A percentile compares a stretch with the other conserved stretches of the same genome.
Evolutionary conservation across 1,140 invertebrate species (phyloP).

Genomic region (Tetranychus urticae): DNA sequence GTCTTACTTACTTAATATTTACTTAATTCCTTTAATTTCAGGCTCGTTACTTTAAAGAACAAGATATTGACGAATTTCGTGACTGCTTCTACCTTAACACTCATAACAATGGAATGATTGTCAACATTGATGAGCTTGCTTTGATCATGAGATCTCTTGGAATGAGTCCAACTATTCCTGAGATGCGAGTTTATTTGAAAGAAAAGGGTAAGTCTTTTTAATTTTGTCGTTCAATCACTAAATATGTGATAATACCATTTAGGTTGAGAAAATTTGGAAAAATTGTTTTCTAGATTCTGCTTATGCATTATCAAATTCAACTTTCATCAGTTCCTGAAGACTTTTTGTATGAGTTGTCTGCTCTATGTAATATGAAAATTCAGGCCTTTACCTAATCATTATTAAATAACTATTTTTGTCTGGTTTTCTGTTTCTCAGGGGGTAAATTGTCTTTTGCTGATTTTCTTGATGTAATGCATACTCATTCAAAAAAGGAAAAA

Average conservation of each 20-base stretch:
- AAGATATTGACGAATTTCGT: slow-evolving; percentile 16
- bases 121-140: slow-evolving; percentile 62
- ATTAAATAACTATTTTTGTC: neutral
- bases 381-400: neutral
- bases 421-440: slow-evolving; percentile 22
- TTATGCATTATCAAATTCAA: slow-evolving; percentile 8
- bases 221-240: neutral
- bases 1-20: neutral
- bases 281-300: neutral
- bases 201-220: slow-evolving; percentile 34
- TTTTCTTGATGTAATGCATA: slow-evolving; percentile 82
- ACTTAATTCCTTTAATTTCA: neutral
- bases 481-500: slow-evolving; percentile 60
- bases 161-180: slow-evolving; percentile 70
- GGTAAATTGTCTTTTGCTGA: slow-evolving; percentile 85
- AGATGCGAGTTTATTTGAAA: slow-evolving; percentile 59
- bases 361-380: too few relatives aligned
- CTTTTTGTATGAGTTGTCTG: too few relatives aligned
- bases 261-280: too few relatives aligned
- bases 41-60: slow-evolving; percentile 15
- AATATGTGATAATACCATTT: neutral
- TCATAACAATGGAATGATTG: slow-evolving; percentile 49
- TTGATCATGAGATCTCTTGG: slow-evolving; percentile 80
- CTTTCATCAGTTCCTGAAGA: slow-evolving; percentile 1
- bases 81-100: slow-evolving; percentile 39